Evolutionary conservation across 2,797 vertebrate species (phyloP), one percentile per base, ranked within the genome.

Genomic region (Anguilla anguilla): DNA sequence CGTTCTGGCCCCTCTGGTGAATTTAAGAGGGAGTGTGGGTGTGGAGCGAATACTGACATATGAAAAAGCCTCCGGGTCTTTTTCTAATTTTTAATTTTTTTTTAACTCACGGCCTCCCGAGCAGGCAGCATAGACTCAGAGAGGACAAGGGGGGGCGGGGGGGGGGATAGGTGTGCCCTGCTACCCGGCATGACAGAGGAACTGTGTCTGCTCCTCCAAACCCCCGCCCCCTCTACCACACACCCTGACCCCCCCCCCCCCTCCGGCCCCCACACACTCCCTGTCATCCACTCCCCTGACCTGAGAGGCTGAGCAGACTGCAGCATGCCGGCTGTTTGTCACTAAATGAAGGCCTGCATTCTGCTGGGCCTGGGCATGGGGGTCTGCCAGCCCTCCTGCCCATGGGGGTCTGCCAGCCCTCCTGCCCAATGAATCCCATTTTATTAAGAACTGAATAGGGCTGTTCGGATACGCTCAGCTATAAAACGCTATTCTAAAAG

Each of bases 371-470:
- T 84, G 92, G 93, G 94, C 94, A 86, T 96, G 96, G 95, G 95
- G 95, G 95, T 95, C 95, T 96, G 96, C 95, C 95, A 96, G 94
- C 94, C 95, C 93, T 86, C 94, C 93, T 88, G 89, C 94, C 94
- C 94, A 95, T 96, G 96, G 95, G 95, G 95, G 95, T 95, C 95
- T 96, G 96, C 95, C 95, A 96, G 94, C 94, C 95, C 93, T 86
- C 94, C 93, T 88, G 89, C 94, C 94, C 94, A 95, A 95, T 95
- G 94, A 95, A 93, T 94, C 93, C 95, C 95, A 95, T 94, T 95
- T 95, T 95, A 96, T 96, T 94, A 95, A 96, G 95, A 95, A 96
- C 94, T 95, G 95, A 95, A 95, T 95, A 94, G 94, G 95, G 93
- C 94, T 94, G 35, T 39, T 39, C 2, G 39, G 39, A 0, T 39